Base-by-base conservation (phyloP, 2,113 vertebrate genomes). In the Pelecanoides urinatrix region DNA sequence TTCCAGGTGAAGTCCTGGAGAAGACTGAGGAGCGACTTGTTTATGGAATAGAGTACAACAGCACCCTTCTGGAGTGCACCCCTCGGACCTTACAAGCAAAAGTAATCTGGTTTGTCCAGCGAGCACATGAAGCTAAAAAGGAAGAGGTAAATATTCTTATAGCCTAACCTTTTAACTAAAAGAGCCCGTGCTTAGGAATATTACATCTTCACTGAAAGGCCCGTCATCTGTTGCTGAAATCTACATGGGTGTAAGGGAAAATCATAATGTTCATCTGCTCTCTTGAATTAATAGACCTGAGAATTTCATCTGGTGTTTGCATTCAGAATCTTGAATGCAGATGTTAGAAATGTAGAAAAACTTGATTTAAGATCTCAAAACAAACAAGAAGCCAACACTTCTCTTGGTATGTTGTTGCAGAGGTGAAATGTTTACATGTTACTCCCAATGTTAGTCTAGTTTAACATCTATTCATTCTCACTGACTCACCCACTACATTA, bases 41-140 rank as follows among this genome's bases (percentile, higher is more conserved):
- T 44, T 99, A 99, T 52, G 98, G 99, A 19, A 98, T 99, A 82
- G 99, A 99, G 92, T 98, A 97, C 78, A 99, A 99, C 97, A 99
- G 99, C 95, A 99, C 99, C 30, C 98, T 99, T 76, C 95, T 99
- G 62, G 99, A 99, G 93, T 99, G 99, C 67, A 98, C 98, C 26
- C 99, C 99, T 15, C 97, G 99, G 83, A 99, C 99, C 26, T 97
- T 99, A 63, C 99, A 99, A 94, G 99, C 99, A 47, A 99, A 99
- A 94, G 99, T 99, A 13, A 98, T 99, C 82, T 99, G 99, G 99
- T 98, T 99, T 95, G 93, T 98, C 16, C 98, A 99, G 94, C 97
- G 98, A 97, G 98, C 97, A 13, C 97, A 90, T 23, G 98, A 99
- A 32, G 92, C 90, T 65, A 98, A 97, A 47, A 98, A 98, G 90